Evolutionary conservation across 2,888 invertebrate genomes (phyloP), one percentile per base, ranked within the genome.

Genomic region (Drosophila falleni): DNA sequence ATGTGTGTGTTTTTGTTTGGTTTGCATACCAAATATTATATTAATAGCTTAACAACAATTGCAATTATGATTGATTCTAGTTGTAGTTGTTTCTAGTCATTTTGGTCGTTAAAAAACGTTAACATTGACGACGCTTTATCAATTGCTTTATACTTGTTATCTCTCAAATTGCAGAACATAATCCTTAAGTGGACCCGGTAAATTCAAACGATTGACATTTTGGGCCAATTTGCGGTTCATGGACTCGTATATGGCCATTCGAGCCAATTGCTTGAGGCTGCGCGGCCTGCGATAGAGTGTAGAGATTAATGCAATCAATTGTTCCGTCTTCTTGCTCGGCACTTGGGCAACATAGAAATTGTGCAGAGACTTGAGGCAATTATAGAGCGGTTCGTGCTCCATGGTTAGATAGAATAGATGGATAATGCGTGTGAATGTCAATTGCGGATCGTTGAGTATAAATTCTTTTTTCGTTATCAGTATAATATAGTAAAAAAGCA

Each of bases 401-500:
- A 96, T 96, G 37, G 94, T 94, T 67, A 94, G 92, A 89, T 95
- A 95, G 90, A 95, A 95, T 47, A 95, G 92, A 92, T 94, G 93
- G 62, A 96, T 94, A 53, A 96, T 94, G 74, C 95, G 94, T 49
- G 95, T 94, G 84, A 95, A 96, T 37, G 94, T 93, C 88, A 95
- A 93, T 55, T 94, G 94, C 10, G 95, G 94, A 90, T 95, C 95
- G 75, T 93, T 93, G 46, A 95, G 93, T 60, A 95, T 92, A 86
- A 94, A 94, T 89, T 95, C 95, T 86, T 95, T 95, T 79, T 95
- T 94, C 71, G 95, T 95, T 74, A 96, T 94, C 83, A 95, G 92
- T 92, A 96, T 95, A 75, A 96, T 95, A 89, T 95, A 96, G 91
- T 95, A 95, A 88, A 95, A 95, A 53, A 95, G 93, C 77, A 95